These are phyloP conservation scores for Neodiprion pinetum DNA, from an alignment of 1,140 invertebrate genomes.

Conservation along the genomic window DNA sequence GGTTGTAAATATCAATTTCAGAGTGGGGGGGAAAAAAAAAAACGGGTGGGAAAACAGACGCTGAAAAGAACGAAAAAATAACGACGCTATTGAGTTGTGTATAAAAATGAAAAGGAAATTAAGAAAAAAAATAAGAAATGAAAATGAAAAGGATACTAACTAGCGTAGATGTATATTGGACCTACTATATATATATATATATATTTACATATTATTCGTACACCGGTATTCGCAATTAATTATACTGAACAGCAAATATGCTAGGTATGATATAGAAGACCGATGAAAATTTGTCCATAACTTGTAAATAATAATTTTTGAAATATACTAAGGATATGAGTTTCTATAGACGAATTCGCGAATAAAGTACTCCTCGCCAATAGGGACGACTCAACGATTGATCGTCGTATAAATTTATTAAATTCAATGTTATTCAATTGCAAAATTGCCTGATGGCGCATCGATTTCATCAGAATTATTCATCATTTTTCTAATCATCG, in stretches of 20 bases:
- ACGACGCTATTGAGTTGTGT: too few species aligned
- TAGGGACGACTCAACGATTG: too few species aligned
- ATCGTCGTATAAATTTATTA: too few species aligned
- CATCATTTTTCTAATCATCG: neutral
- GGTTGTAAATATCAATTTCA: neutral
- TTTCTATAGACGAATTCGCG: neutral
- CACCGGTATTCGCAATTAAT: neutral
- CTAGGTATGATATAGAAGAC: neutral
- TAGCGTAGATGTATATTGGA: slow-evolving; percentile 52
- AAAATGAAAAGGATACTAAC: neutral
- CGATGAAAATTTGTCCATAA: slow-evolving; percentile 36
- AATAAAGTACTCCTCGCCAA: too few species aligned
- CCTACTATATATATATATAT: neutral
- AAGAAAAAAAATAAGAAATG: neutral
- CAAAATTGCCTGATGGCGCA: too few species aligned
- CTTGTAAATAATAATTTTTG: slow-evolving; percentile 36
- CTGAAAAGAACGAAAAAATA: neutral
- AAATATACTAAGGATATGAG: slow-evolving; percentile 29
- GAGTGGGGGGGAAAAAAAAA: neutral
- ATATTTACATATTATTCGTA: neutral
- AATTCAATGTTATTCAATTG: too few species aligned
- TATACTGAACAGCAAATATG: too few species aligned
- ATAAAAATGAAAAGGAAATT: too few species aligned
- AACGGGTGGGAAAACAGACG: neutral
- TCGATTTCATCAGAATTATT: neutral